Conservation (phyloP, 2,797 vertebrate genomes). For the Acropternis orthonyx region DNA sequence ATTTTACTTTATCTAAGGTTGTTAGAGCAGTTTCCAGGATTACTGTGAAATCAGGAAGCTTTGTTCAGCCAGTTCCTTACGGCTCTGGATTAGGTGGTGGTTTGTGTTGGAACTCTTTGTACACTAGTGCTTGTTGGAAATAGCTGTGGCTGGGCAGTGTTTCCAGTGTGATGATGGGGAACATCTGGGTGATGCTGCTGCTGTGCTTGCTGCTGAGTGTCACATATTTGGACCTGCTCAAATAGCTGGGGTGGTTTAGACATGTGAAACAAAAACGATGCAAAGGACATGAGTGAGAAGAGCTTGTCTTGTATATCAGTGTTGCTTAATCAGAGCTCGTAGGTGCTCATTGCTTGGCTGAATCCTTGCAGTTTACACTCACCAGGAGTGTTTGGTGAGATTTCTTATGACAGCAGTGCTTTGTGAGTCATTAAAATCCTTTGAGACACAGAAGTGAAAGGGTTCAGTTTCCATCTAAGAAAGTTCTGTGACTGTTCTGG, state of each 20-base stretch:
- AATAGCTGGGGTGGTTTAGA: background rate
- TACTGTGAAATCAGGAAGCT: background rate
- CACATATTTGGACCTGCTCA: accelerated
- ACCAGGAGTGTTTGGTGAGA: background rate
- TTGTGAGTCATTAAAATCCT: background rate
- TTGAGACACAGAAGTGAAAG: background rate
- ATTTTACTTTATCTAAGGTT: background rate
- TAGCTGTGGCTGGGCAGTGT: background rate
- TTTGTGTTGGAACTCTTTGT: background rate
- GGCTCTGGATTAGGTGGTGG: background rate
- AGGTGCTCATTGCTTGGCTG: background rate
- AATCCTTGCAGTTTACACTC: background rate
- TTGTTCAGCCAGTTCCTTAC: background rate
- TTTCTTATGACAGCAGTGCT: background rate
- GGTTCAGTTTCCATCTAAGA: background rate
- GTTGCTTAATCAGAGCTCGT: background rate
- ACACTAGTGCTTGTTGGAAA: background rate
- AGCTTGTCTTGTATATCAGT: background rate
- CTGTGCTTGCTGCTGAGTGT: background rate
- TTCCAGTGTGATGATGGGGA: background rate
- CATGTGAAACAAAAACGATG: accelerated
- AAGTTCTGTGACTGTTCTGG: background rate
- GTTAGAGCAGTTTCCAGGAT: background rate
- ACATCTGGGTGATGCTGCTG: background rate
- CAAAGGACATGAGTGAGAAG: background rate